A percentile compares a stretch with the other conserved stretches of the same genome.
Conservation (phyloP, 2,797 vertebrate species). For the Hyperoplus immaculatus region DNA sequence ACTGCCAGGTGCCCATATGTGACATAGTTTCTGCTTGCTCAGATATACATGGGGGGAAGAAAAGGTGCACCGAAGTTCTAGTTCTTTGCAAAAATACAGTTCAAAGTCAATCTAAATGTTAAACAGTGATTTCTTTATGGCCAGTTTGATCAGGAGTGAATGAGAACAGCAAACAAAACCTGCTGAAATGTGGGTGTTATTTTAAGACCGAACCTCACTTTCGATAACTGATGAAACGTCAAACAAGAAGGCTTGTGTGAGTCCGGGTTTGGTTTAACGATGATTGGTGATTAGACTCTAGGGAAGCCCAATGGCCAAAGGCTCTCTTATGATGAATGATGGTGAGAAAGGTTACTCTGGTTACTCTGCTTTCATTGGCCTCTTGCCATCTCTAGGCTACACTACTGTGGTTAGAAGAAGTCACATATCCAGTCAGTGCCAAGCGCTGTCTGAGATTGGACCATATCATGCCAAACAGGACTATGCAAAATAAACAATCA, state of each 20-base stretch:
- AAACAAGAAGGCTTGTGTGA: background rate
- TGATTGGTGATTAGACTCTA: constrained; percentile 9
- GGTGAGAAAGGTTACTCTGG: constrained; percentile 14
- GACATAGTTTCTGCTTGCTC: background rate
- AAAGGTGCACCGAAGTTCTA: too few relatives aligned
- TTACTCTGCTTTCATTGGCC: constrained; percentile 49
- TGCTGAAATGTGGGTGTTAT: background rate
- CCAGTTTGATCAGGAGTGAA: background rate
- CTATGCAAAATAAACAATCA: constrained; percentile 33
- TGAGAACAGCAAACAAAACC: background rate
- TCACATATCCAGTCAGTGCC: background rate
- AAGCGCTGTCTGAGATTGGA: constrained; percentile 25
- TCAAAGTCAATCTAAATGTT: background rate
- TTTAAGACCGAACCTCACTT: background rate
- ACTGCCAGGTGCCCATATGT: background rate
- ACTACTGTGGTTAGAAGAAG: constrained; percentile 26
- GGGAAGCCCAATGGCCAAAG: constrained; percentile 36
- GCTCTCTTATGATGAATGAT: constrained; percentile 37
- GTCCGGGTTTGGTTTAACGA: constrained; percentile 7
- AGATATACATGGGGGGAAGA: too few relatives aligned
- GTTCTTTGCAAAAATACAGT: background rate
- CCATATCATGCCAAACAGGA: constrained; percentile 17
- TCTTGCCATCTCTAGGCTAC: constrained; percentile 22
- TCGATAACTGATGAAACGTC: constrained; percentile 5
- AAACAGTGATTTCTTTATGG: background rate